Conservation (phyloP, 2,797 vertebrate species). For the Fistularia tabacaria region DNA sequence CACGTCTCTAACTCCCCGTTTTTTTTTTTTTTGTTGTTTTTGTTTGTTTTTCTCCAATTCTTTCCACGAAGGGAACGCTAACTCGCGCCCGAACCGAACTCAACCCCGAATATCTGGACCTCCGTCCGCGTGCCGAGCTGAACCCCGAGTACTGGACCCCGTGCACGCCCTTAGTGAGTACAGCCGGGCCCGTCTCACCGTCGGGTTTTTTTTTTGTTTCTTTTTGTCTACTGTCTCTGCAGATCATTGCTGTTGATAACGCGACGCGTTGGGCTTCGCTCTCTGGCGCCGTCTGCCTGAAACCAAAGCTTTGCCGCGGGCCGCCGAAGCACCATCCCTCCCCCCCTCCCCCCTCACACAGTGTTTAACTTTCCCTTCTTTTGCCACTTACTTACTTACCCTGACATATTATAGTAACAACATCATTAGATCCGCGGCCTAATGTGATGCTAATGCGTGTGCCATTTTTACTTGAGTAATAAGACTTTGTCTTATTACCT, state of each 20-base stretch:
- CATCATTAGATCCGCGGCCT: constrained; percentile 62
- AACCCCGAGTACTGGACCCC: constrained; percentile 84
- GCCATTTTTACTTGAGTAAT: constrained; percentile 70
- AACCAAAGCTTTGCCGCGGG: no score
- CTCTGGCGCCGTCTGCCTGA: no score
- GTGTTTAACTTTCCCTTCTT: constrained; percentile 32
- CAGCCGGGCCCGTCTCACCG: constrained; percentile 22
- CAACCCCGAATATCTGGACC: constrained; percentile 84
- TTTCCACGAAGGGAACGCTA: constrained; percentile 77
- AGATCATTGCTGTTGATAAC: no score
- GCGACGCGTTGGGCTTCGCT: no score
- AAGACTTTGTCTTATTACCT: constrained; percentile 73
- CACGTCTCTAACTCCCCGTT: constrained; percentile 47
- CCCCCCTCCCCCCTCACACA: constrained; percentile 11
- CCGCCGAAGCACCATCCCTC: constrained; percentile 11
- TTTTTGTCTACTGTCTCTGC: no score
- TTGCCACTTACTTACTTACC: constrained; percentile 36
- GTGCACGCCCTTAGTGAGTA: constrained; percentile 85
- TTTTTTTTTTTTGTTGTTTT: constrained; percentile 36
- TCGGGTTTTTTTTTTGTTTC: no score
- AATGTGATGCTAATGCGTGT: constrained; percentile 63
- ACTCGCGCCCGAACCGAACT: constrained; percentile 81
- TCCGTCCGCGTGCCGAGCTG: constrained; percentile 79
- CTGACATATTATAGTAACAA: constrained; percentile 59
- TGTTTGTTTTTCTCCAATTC: constrained; percentile 23